A percentile compares a stretch with the other conserved stretches of the same genome.
Evolutionary conservation across 2,113 vertebrate species (phyloP).

Genomic region (Struthio camelus): DNA sequence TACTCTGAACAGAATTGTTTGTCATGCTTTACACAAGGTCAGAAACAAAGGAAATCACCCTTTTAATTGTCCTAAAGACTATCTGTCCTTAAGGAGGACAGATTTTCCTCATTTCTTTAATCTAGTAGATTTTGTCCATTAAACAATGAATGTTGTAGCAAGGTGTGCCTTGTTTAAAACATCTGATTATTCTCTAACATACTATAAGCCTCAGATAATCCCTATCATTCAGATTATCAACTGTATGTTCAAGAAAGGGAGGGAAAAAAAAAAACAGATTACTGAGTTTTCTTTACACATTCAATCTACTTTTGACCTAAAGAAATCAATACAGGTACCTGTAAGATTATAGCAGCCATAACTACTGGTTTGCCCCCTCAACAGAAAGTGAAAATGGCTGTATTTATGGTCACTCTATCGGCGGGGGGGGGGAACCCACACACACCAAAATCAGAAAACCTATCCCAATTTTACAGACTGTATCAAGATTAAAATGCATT

Average conservation of each 20-base stretch:
- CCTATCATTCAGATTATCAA: background rate
- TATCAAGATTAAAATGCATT: background rate
- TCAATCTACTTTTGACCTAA: slow-evolving; percentile 13
- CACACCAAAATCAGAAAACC: background rate
- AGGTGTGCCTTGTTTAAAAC: background rate
- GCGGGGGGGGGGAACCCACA: too few species aligned
- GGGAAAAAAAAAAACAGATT: background rate
- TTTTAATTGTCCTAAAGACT: background rate
- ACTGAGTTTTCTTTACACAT: background rate
- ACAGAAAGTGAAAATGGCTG: background rate
- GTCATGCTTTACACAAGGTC: background rate
- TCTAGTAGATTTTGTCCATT: background rate
- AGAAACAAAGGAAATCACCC: background rate
- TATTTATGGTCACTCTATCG: background rate
- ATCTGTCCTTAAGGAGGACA: background rate
- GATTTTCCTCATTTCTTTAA: background rate
- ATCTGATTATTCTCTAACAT: background rate
- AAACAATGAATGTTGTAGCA: background rate
- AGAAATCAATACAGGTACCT: background rate
- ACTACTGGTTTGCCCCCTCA: background rate
- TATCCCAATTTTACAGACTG: background rate
- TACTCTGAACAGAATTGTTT: background rate
- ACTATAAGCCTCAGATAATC: background rate
- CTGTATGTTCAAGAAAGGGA: background rate
- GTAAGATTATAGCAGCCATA: background rate